These are phyloP conservation scores for Onychomys arenicola DNA, from an alignment of 2,797 vertebrate genomes.

Conservation along the genomic window DNA sequence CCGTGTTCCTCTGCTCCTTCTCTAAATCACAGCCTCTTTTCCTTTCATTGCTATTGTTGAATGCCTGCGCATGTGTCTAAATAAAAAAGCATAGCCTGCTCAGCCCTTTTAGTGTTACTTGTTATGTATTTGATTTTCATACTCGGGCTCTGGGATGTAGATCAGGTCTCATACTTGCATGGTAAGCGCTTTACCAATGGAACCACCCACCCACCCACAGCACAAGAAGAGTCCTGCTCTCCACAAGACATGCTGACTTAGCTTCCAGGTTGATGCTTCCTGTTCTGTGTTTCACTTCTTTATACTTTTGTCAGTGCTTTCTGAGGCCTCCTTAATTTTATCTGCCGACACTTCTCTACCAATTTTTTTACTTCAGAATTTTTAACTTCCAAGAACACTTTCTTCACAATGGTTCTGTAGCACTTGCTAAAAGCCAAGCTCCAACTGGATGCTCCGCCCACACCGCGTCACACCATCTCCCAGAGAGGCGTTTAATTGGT, in stretches of 20 bases:
- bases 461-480: not conserved
- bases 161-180: too few species aligned
- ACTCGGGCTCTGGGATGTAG: not conserved
- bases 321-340: not conserved
- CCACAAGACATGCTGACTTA: not conserved
- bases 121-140: not conserved
- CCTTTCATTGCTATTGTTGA: not conserved
- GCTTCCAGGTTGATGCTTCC: not conserved
- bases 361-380: not conserved
- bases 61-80: not conserved
- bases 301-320: not conserved
- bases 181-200: not conserved
- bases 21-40: not conserved
- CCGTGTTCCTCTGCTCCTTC: not conserved
- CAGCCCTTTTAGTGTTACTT: not conserved
- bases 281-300: not conserved
- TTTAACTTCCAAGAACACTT: not conserved
- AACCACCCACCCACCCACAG: not conserved
- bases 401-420: not conserved
- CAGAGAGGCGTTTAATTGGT: not conserved
- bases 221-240: not conserved
- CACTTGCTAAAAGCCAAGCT: not conserved
- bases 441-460: not conserved
- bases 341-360: not conserved
- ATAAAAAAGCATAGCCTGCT: not conserved